Base-by-base conservation (phyloP, 2,888 invertebrate genomes). In the Corythucha ciliata region DNA sequence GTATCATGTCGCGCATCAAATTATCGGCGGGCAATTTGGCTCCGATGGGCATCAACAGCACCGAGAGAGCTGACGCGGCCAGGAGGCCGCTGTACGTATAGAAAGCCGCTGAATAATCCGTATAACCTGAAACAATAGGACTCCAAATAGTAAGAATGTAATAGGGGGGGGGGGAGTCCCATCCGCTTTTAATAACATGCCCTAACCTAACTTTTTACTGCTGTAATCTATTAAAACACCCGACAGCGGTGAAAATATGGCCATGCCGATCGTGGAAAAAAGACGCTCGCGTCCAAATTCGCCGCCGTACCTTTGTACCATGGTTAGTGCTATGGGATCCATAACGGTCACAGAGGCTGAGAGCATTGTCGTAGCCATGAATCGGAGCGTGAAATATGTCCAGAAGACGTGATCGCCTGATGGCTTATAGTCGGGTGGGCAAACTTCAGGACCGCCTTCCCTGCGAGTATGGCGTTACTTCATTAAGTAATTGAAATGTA, bases 41-140 rank as follows among this genome's bases (percentile, higher is more conserved):
- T 58, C 83, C 83, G 34, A 87, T 69, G 18, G 84, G 83, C 83
- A 87, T 83, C 60, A 83, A 72, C 56, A 81, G 76, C 5, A 87
- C 82, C 1, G 83, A 79, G 46, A 84, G 65, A 1, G 83, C 80
- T 22, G 87, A 81, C 63, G 85, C 74, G 12, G 80, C 68, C 57
- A 86, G 72, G 32, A 89, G 70, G 40, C 78, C 75, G 63, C 86
- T 85, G 63, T 86, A 85, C 0, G 81, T 77, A 66, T 85, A 87
- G 68, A 88, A 87, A n/a, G 87, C 85, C n/a, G 86, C 81, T 47
- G 85, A 84, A 69, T 87, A 88, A 68, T 88, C 85, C 1, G 83
- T 84, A 66, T 83, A 82, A 59, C 82, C 85, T 73, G 76, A 26
- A 56, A 52, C 20, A 33, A 37, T 6, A 27, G 8, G 24, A 36